Evolutionary conservation across 2,888 invertebrate species (phyloP).

Genomic region (Parasteatoda lunata): DNA sequence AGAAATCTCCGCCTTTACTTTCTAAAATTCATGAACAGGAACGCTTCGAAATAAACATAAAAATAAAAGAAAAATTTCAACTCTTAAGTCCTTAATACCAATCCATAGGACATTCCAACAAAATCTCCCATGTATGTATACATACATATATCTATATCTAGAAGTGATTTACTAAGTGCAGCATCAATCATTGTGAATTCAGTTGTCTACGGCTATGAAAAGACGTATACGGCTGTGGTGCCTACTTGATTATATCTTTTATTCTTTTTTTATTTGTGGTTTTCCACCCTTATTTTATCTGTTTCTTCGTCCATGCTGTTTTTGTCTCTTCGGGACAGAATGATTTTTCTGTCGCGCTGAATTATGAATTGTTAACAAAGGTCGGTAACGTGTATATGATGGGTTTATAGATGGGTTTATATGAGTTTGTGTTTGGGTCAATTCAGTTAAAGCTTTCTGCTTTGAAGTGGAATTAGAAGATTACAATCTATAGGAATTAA

Average conservation of each 20-base stretch:
- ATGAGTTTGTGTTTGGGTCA: too few species aligned
- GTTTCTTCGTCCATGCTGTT: slow-evolving; percentile 18
- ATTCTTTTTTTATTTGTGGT: slow-evolving; percentile 6
- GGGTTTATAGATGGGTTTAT: neutral
- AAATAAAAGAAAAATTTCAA: neutral
- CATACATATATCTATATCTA: slow-evolving; percentile 17
- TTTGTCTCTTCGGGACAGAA: neutral
- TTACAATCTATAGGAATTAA: too few species aligned
- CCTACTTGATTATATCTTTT: slow-evolving; percentile 3
- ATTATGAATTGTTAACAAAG: slow-evolving; percentile 17
- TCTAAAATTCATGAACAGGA: slow-evolving; percentile 45
- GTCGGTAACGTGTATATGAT: neutral
- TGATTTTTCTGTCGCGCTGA: slow-evolving; percentile 12
- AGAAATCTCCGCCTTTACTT: neutral
- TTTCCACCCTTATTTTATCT: slow-evolving; percentile 1
- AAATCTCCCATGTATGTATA: neutral
- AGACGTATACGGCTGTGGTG: slow-evolving; percentile 1
- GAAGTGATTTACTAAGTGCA: slow-evolving; percentile 50
- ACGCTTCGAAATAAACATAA: neutral
- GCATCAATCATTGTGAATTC: slow-evolving; percentile 44
- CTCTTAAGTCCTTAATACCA: neutral
- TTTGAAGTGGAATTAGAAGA: too few species aligned
- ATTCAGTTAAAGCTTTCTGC: too few species aligned
- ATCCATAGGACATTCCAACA: neutral
- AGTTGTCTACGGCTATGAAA: slow-evolving; percentile 35